Conservation (phyloP, 2,888 invertebrate species). For the Blastobasis lacticolella region DNA sequence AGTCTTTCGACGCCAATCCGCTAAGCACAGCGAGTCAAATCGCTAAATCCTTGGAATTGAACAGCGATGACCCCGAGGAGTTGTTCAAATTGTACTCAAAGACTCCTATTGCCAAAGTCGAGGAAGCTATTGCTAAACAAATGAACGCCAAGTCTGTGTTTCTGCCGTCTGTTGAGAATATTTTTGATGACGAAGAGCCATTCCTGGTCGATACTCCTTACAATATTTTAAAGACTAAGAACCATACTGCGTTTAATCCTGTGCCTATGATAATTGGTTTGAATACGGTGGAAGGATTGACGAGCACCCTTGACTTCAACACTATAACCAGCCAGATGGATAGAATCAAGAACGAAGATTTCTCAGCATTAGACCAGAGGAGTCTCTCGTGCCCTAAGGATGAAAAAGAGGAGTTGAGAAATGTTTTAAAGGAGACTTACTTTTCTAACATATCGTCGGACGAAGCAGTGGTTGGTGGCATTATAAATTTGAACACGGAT, state of each 20-base stretch:
- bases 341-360: slow-evolving; percentile 50
- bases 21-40: slow-evolving; percentile 51
- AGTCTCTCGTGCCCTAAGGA: slow-evolving; percentile 33
- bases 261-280: slow-evolving; percentile 70
- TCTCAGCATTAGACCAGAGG: slow-evolving; percentile 44
- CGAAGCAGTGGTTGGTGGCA: slow-evolving; percentile 48
- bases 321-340: slow-evolving; percentile 56
- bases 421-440: slow-evolving; percentile 46
- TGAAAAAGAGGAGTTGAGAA: slow-evolving; percentile 40
- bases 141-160: slow-evolving; percentile 59
- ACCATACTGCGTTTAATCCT: slow-evolving; percentile 35
- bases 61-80: slow-evolving; percentile 38
- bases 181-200: slow-evolving; percentile 50
- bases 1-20: slow-evolving; percentile 47
- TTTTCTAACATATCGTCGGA: slow-evolving; percentile 47
- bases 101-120: slow-evolving; percentile 36
- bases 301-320: slow-evolving; percentile 52
- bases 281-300: slow-evolving; percentile 70
- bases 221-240: slow-evolving; percentile 44
- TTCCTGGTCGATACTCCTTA: slow-evolving; percentile 59
- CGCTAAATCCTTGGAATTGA: slow-evolving; percentile 49
- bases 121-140: slow-evolving; percentile 58
- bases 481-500: slow-evolving; percentile 59
- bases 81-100: slow-evolving; percentile 41
- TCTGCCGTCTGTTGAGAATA: slow-evolving; percentile 47